Conservation (phyloP, 2,113 vertebrate genomes). For the Heloderma charlesbogerti region DNA sequence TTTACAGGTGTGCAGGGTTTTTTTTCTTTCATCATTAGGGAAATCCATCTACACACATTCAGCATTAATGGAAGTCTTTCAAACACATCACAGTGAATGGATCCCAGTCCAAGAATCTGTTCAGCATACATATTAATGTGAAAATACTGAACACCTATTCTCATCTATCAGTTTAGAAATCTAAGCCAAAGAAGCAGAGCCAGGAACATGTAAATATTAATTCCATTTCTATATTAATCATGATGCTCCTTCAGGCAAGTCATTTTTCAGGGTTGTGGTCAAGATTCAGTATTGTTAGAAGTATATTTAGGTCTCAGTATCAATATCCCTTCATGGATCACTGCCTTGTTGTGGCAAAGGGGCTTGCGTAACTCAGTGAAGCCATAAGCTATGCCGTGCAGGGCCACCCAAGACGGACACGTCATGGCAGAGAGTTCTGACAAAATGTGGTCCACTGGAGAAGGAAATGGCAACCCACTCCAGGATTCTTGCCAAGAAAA, state of each 20-base stretch:
- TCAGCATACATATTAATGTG: not conserved
- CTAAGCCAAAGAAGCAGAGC: not conserved
- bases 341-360: no score
- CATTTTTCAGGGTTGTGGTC: not conserved
- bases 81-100: not conserved
- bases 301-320: not conserved
- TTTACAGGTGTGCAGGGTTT: not conserved
- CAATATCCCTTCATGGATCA: no score
- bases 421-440: no score
- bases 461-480: no score
- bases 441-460: no score
- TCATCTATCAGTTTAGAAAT: not conserved
- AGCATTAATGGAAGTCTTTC: constrained; percentile 5
- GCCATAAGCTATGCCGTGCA: no score
- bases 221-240: constrained; percentile 9
- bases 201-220: not conserved
- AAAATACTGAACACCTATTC: not conserved
- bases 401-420: no score
- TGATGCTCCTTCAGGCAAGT: not conserved
- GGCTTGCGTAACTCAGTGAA: no score
- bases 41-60: not conserved
- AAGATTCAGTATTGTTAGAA: not conserved
- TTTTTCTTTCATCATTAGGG: not conserved
- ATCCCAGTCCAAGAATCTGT: constrained; percentile 13
- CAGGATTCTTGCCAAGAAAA: no score